phyloP scores from a whole-genome alignment of 2,113 vertebrate genomes.

The Struthidea cinerea region DNA sequence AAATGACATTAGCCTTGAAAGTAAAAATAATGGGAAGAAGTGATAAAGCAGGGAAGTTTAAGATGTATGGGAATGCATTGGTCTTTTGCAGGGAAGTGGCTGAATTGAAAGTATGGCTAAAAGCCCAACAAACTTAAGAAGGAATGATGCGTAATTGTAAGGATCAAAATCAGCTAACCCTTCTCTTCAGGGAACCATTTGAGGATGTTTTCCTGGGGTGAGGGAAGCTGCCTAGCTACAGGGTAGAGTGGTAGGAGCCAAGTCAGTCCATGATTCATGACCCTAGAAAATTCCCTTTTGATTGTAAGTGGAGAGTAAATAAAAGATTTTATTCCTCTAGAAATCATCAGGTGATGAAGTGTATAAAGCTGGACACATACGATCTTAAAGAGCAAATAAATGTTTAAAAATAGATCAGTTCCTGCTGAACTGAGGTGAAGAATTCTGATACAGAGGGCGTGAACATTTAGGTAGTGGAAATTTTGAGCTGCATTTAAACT shows the following conservation, averaged over 20 bases:
- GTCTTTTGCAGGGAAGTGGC: not conserved
- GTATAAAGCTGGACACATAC: not conserved
- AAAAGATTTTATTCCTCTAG: not conserved
- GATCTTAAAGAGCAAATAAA: not conserved
- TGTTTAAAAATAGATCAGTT: conserved; percentile 1
- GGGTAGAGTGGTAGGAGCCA: not conserved
- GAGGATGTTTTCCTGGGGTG: not conserved
- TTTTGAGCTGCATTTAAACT: not conserved
- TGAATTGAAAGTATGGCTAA: not conserved
- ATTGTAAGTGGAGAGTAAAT: not conserved
- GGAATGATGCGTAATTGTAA: not conserved
- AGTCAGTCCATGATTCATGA: not conserved
- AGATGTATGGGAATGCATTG: not conserved
- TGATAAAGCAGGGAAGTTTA: not conserved
- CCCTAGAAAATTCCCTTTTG: not conserved
- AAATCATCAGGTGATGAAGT: conserved; percentile 7
- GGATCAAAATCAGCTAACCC: not conserved
- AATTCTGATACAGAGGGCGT: not conserved
- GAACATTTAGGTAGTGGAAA: not conserved
- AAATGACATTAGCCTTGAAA: not conserved
- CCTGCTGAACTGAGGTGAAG: not conserved
- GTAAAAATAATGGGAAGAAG: not conserved
- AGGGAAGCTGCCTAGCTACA: not conserved
- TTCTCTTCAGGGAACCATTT: not conserved
- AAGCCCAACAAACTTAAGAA: not conserved